These are phyloP conservation scores for Anseranas semipalmata DNA, from an alignment of 2,113 vertebrate species.

Conservation along the genomic window DNA sequence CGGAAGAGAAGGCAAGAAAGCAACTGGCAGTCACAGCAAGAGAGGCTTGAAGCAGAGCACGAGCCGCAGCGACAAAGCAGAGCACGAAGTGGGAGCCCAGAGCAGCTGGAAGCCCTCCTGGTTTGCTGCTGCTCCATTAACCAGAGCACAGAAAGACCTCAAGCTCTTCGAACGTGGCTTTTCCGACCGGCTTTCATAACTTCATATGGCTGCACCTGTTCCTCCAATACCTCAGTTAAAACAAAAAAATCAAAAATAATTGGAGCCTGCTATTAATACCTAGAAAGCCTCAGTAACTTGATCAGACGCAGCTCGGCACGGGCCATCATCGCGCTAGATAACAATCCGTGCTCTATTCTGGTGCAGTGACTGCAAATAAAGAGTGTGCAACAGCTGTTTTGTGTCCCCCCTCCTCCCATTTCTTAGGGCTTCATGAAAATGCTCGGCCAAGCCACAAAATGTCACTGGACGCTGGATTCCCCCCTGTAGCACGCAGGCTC, in stretches of 20 bases:
- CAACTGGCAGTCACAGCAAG: background rate
- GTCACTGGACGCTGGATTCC: background rate
- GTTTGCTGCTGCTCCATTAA: background rate
- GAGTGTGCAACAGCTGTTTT: constrained; percentile 19
- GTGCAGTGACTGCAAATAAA: background rate
- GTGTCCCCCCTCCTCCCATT: background rate
- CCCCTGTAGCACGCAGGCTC: background rate
- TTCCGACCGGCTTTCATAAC: background rate
- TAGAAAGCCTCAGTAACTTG: background rate
- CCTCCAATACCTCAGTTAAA: background rate
- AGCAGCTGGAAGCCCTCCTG: background rate
- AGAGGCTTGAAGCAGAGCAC: background rate
- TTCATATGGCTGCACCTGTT: background rate
- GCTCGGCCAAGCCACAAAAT: background rate
- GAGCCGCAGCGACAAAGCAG: background rate
- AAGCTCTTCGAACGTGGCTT: background rate
- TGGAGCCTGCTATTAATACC: background rate
- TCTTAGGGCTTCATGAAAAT: background rate
- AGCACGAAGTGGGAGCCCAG: background rate
- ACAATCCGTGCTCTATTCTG: background rate
- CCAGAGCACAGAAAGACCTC: background rate
- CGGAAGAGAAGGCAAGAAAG: background rate
- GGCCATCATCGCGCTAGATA: background rate
- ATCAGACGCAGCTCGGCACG: background rate
- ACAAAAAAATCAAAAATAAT: background rate